Conservation (phyloP, 1,140 invertebrate species). For the Drosophila seguyi region DNA sequence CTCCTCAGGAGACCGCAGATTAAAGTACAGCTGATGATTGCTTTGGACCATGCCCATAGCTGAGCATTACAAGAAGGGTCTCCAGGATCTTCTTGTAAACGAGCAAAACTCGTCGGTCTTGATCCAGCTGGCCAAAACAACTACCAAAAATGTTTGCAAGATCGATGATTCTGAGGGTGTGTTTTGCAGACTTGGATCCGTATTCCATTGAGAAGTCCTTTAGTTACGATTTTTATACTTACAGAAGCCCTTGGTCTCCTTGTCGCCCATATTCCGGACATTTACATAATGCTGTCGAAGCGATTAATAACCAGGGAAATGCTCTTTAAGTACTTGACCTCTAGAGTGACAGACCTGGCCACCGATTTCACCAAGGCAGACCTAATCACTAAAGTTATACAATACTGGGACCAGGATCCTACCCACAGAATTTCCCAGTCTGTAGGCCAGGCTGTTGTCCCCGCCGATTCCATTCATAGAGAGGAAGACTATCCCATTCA, state of each 20-base stretch:
- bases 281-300: slow-evolving; percentile 84
- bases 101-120: slow-evolving; percentile 53
- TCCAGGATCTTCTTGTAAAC: slow-evolving; percentile 58
- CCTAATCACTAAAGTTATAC: slow-evolving; percentile 83
- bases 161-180: slow-evolving; percentile 55
- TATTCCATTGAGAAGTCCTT: background rate
- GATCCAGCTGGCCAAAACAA: slow-evolving; percentile 60
- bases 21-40: background rate
- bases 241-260: slow-evolving; percentile 86
- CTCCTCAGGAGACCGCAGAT: background rate
- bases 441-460: background rate
- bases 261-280: slow-evolving; percentile 82
- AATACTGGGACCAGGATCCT: slow-evolving; percentile 82
- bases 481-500: slow-evolving; percentile 76
- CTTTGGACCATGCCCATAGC: slow-evolving; percentile 57
- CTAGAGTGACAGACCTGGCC: slow-evolving; percentile 74
- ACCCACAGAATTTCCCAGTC: background rate
- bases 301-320: slow-evolving; percentile 85
- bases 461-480: background rate
- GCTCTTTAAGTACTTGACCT: slow-evolving; percentile 86
- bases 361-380: slow-evolving; percentile 85
- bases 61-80: slow-evolving; percentile 37
- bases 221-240: slow-evolving; percentile 38
- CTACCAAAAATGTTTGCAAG: slow-evolving; percentile 64
- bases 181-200: background rate